Base-by-base conservation (phyloP, 2,888 invertebrate genomes). In the Caenorhabditis imperialis region DNA sequence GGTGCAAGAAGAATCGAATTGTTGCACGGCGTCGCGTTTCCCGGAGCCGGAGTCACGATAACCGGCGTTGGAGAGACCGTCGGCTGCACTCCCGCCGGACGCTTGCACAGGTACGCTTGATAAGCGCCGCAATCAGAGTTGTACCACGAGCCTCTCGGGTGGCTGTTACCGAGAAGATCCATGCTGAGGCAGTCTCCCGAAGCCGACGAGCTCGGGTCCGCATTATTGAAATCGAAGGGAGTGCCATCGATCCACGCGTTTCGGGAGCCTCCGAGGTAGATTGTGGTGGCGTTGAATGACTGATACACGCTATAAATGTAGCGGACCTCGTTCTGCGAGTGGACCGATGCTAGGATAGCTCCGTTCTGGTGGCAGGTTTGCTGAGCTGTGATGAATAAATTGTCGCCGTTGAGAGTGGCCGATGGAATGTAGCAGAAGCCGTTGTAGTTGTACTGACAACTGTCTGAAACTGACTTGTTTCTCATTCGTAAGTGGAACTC, bases 361-460 rank as follows among this genome's bases (percentile, higher is more conserved):
- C n/a, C n/a, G n/a, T n/a, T n/a, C n/a, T n/a, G n/a, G 8, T 61
- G 50, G 8, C 61, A 61, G 23, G 23, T 30, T 1, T 22, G 23
- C 12, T 61, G 50, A 12, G 47, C 47, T 6, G 16, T 10, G 2
- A 5, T 23, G 16, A 47, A 47, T n/a, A n/a, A n/a, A n/a, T n/a
- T n/a, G n/a, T n/a, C n/a, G n/a, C n/a, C n/a, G n/a, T n/a, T n/a
- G n/a, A n/a, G n/a, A n/a, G n/a, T n/a, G n/a, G n/a, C n/a, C n/a
- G n/a, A n/a, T n/a, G n/a, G 33, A 35, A 33, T 42, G 35, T 61
- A 61, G 23, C 61, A 61, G 27, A 18, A 30, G 18, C 50, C 50
- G 20, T 42, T 42, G 61, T 51, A 61, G 42, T 62, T 62, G 53
- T 42, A 27, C 18, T 18, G 3, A n/a, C 61, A 62, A 25, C 2